Base-by-base conservation (phyloP, 2,113 vertebrate genomes). In the Mastomys natalensis region DNA sequence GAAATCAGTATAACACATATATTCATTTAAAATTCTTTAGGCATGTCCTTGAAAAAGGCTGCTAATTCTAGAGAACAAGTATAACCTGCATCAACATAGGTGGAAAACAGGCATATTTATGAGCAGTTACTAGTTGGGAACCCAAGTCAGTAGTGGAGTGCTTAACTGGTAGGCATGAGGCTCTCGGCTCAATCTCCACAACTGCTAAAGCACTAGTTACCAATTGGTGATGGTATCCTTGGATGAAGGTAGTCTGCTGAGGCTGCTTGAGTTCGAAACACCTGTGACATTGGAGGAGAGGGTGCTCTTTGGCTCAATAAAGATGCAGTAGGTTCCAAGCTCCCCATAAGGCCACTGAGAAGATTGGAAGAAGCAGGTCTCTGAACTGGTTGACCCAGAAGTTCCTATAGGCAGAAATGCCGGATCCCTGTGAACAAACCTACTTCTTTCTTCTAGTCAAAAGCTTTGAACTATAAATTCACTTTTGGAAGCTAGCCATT, bases 221-320 rank as follows among this genome's bases (percentile, higher is more conserved):
- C 99, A 89, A 99, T 94, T 94, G 99, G 98, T 66, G 99, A 99
- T 5, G 99, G 99, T 98, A 99, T 98, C 73, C 98, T 98, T 19
- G 99, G 98, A 86, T 98, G 99, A 97, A 99, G 99, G 97, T 99
- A 99, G 95, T 99, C 99, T 0, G 99, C 99, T 0, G 99, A 99
- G 17, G 99, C 98, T 7, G 99, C 98, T 96, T 99, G 99, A 34
- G 99, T 98, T 45, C 99, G 98, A 97, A 99, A 99, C 64, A 99
- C 98, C 0, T 98, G 95, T 7, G 99, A 97, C 2, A 99, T 87
- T 4, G 99, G 99, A n/a, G 98, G 99, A 55, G 99, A 99, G 0
- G 99, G 98, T 58, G 98, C 99, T 91, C 99, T 99, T 40, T 99
- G 99, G 51, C 98, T 95, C 68, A 99, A 97, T 62, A 99, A 97